phyloP scores from a whole-genome alignment of 2,113 vertebrate genomes.

The Zapornia atra region DNA sequence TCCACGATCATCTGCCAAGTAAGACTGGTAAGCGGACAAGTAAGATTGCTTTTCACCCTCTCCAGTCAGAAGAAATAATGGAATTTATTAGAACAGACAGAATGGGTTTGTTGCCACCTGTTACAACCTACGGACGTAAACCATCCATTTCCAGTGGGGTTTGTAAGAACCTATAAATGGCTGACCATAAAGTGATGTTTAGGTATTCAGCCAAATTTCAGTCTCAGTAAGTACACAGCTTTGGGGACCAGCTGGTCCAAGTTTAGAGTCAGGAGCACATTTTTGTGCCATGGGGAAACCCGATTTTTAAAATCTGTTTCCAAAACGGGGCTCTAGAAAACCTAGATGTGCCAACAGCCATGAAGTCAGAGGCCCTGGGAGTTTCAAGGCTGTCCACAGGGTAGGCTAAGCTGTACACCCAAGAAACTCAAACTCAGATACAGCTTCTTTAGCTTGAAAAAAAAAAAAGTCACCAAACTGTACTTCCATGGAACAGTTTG shows the following conservation, averaged over 20 bases:
- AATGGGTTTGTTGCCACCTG: slow-evolving; percentile 40
- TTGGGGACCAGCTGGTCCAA: slow-evolving; percentile 24
- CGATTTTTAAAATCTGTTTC: background rate
- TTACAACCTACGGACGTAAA: slow-evolving; percentile 33
- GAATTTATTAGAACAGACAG: slow-evolving; percentile 38
- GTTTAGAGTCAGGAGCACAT: slow-evolving; percentile 2
- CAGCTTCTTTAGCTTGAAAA: background rate
- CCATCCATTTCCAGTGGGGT: background rate
- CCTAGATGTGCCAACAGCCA: background rate
- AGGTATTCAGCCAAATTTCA: background rate
- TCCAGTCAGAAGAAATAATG: slow-evolving; percentile 40
- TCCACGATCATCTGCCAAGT: slow-evolving; percentile 24
- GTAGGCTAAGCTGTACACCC: background rate
- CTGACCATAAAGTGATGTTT: background rate
- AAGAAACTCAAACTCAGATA: background rate
- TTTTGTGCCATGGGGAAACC: slow-evolving; percentile 5
- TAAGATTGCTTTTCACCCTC: slow-evolving; percentile 48
- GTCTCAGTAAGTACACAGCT: background rate
- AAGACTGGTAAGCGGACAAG: slow-evolving; percentile 55
- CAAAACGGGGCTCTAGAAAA: slow-evolving; percentile 5
- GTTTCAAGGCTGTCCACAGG: background rate
- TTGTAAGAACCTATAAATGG: background rate
- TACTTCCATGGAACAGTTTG: slow-evolving; percentile 21
- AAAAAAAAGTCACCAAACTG: background rate
- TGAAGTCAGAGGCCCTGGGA: slow-evolving; percentile 2